Percentiles rank a stretch among this genome's conserved stretches.
phyloP scores from a whole-genome alignment of 2,113 vertebrate species.

The Centrocercus urophasianus region DNA sequence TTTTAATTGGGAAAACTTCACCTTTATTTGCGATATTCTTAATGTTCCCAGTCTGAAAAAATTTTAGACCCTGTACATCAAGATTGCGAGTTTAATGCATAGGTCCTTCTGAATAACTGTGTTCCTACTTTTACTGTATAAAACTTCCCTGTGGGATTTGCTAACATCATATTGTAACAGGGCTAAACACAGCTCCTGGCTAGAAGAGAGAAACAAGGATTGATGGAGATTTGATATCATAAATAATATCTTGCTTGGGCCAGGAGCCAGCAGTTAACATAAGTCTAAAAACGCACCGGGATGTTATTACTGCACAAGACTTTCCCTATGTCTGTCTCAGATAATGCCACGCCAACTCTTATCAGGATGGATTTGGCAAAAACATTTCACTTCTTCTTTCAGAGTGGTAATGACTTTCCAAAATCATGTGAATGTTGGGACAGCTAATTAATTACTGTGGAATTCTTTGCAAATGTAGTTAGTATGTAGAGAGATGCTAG shows the following conservation, averaged over 20 bases:
- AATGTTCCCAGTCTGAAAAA: not conserved
- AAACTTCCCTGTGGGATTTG: not conserved
- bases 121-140: not conserved
- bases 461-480: constrained; percentile 8
- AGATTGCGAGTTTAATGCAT: not conserved
- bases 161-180: not conserved
- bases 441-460: constrained; percentile 28
- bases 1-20: not conserved
- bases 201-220: not conserved
- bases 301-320: rapidly evolving
- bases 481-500: not conserved
- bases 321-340: not conserved
- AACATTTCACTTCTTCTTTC: constrained; percentile 2
- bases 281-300: not conserved
- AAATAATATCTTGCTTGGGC: not conserved
- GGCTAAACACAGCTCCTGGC: not conserved
- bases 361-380: constrained; percentile 4
- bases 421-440: not conserved
- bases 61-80: not conserved
- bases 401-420: not conserved
- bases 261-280: not conserved
- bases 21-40: not conserved
- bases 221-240: not conserved
- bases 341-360: not conserved
- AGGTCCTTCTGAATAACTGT: not conserved